Evolutionary conservation across 2,113 vertebrate species (phyloP).

Genomic region (Eurystomus gularis): DNA sequence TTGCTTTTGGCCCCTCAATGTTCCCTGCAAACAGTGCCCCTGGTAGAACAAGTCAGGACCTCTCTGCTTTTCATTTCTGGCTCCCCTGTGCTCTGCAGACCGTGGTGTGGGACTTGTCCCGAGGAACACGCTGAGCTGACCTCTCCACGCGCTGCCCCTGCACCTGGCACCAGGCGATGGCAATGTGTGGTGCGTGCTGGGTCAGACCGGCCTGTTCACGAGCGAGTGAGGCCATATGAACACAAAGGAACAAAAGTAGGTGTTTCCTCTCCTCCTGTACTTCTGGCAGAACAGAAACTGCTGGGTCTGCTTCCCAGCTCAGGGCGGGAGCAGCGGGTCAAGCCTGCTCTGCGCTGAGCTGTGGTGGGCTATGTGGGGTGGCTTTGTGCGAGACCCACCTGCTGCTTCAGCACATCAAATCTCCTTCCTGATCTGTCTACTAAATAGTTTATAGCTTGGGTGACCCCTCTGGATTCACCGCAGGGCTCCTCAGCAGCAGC

Average conservation of each 20-base stretch:
- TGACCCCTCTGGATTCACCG: not conserved
- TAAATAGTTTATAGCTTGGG: not conserved
- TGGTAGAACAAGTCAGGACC: not conserved
- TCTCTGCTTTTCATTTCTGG: not conserved
- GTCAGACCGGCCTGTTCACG: not conserved
- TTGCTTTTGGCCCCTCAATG: not conserved
- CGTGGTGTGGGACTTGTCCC: not conserved
- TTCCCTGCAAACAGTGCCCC: not conserved
- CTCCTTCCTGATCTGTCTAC: not conserved
- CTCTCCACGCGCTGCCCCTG: fast-evolving
- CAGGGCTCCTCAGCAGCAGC: not conserved
- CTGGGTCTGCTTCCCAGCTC: not conserved
- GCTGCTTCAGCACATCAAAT: not conserved
- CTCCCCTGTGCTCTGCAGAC: not conserved
- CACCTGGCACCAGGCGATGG: fast-evolving
- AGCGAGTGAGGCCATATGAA: not conserved
- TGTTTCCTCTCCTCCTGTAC: not conserved
- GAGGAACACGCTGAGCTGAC: fast-evolving
- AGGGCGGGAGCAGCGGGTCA: not conserved
- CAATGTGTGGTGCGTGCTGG: not conserved
- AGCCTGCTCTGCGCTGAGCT: not conserved
- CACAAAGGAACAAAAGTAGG: not conserved
- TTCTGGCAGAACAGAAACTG: not conserved
- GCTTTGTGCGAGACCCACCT: not conserved
- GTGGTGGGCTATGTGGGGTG: not conserved